Evolutionary conservation across 2,888 invertebrate genomes (phyloP), one percentile per base, ranked within the genome.

Genomic region (Nemurella pictetii): DNA sequence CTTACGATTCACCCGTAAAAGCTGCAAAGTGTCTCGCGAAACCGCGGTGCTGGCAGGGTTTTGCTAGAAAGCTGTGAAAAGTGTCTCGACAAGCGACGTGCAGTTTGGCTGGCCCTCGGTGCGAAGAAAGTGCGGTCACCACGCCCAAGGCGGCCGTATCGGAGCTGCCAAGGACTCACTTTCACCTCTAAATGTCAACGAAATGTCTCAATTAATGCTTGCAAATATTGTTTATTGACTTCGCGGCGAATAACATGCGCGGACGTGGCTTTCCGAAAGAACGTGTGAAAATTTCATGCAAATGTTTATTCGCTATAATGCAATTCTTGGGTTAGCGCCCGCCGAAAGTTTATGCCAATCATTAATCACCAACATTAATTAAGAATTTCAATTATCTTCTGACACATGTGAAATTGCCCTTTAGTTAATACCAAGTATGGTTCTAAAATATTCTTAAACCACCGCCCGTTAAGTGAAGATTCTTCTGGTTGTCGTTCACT

Each of bases 51-150:
- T n/a, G n/a, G n/a, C n/a, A n/a, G n/a, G n/a, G n/a, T n/a, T n/a
- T n/a, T n/a, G 29, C 26, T 78, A 78, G 78, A 78, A 78, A 78
- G 78, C 78, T 78, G 78, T 30, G 78, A 78, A 78, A 78, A 5
- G 28, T 78, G 78, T 30, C 26, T 27, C 77, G 2, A 77, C 26
- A 26, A 74, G 12, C 77, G 9, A 25, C 55, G 55, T 20, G 20
- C 20, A 55, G 55, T 55, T 55, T 55, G 55, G 55, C 55, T 55
- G 26, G 75, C 75, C 3, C 3, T 73, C 78, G 78, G 30, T 4
- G 0, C 28, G 28, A 78, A 78, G 78, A 78, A 78, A 78, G 78
- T 28, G 28, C 26, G 26, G 28, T 75, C 26, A 36, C 55, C 7
- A 78, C 78, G 78, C 78, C 78, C 78, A 29, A 75, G 20, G 55